Evolutionary conservation across 2,113 vertebrate species (phyloP).

Genomic region (Serilophus lunatus): DNA sequence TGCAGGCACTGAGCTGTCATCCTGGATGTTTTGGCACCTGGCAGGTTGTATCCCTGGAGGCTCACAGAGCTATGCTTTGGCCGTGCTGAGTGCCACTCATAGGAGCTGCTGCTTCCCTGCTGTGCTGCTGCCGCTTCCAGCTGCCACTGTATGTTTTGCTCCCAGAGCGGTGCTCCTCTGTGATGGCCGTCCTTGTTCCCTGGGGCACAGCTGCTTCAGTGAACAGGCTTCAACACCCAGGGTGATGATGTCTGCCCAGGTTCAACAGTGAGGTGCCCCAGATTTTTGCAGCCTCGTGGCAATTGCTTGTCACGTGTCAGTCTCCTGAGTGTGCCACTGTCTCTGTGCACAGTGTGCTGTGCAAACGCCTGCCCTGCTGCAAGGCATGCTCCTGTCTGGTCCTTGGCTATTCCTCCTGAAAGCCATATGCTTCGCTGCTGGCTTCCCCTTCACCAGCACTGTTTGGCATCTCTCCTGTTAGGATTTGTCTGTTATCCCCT

Average conservation of each 20-base stretch:
- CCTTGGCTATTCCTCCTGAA: background rate
- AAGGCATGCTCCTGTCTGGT: background rate
- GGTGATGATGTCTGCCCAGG: background rate
- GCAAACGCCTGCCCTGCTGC: background rate
- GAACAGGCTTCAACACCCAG: fast-evolving
- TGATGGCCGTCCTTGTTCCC: background rate
- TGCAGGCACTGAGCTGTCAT: background rate
- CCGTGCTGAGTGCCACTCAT: background rate
- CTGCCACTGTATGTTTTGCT: background rate
- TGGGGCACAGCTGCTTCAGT: fast-evolving
- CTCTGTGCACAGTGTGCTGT: no score
- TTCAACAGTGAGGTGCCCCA: background rate
- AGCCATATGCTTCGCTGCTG: background rate
- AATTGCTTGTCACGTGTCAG: fast-evolving
- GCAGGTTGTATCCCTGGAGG: background rate
- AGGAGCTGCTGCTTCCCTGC: background rate
- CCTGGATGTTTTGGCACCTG: background rate
- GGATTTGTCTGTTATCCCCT: background rate
- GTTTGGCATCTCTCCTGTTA: background rate
- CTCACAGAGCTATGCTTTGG: background rate
- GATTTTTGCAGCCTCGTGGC: background rate
- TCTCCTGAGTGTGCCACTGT: background rate
- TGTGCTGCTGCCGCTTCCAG: background rate
- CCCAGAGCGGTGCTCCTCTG: fast-evolving
- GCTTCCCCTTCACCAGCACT: background rate